Percentiles rank a stretch among this genome's conserved stretches.
These are phyloP conservation scores for Meles meles DNA, from an alignment of 2,113 vertebrate genomes.

Conservation along the genomic window DNA sequence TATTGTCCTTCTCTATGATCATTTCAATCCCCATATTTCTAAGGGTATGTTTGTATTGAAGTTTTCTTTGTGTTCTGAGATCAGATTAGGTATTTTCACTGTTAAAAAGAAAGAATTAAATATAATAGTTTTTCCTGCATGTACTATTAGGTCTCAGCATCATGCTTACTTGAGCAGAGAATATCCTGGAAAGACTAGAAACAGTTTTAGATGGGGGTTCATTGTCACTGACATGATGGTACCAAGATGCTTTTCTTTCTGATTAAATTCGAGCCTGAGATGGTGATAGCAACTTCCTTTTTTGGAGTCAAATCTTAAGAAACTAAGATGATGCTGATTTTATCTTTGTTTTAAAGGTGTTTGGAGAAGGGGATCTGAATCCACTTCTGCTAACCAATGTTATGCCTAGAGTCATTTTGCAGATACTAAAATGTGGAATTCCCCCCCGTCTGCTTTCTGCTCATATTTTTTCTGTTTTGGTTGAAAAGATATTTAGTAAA, in stretches of 20 bases:
- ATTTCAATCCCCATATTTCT: background rate
- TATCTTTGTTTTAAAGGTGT: background rate
- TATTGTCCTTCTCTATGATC: background rate
- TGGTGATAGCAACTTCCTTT: background rate
- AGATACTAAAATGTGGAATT: background rate
- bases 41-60: background rate
- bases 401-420: background rate
- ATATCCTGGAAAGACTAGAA: background rate
- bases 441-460: background rate
- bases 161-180: background rate
- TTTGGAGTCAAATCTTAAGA: background rate
- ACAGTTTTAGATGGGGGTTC: background rate
- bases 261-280: background rate
- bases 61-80: slow-evolving; percentile 1
- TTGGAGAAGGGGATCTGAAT: background rate
- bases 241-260: background rate
- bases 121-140: background rate
- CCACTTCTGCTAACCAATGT: background rate
- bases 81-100: background rate
- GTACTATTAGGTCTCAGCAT: background rate
- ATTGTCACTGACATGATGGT: background rate
- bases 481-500: background rate
- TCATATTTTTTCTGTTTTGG: background rate
- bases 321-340: background rate
- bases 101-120: background rate